A percentile compares a stretch with the other conserved stretches of the same genome.
These are phyloP conservation scores for Pelusios castaneus DNA, from an alignment of 2,113 vertebrate species.

Conservation along the genomic window DNA sequence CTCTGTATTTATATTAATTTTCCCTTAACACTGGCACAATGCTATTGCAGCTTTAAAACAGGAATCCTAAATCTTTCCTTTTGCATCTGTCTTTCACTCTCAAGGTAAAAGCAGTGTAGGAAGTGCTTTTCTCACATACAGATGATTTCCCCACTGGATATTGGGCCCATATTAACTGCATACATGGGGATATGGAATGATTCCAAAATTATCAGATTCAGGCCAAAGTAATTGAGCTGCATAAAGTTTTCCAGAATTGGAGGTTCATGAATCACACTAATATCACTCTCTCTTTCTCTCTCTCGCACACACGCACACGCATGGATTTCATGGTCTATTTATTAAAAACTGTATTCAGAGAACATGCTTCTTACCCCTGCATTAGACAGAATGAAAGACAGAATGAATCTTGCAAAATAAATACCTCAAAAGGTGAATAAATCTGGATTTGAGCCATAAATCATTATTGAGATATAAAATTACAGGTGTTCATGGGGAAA, in stretches of 20 bases:
- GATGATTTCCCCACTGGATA: background rate
- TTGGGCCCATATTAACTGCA: background rate
- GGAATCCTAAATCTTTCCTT: background rate
- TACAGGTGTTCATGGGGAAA: background rate
- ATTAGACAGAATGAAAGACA: no score
- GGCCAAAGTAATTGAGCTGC: background rate
- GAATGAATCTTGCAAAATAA: background rate
- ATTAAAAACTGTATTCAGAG: constrained; percentile 9
- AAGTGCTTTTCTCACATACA: background rate
- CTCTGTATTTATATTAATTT: background rate
- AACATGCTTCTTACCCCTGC: background rate
- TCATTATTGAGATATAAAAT: background rate
- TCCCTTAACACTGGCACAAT: background rate
- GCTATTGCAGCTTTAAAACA: background rate
- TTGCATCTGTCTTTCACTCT: constrained; percentile 11
- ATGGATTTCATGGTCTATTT: constrained; percentile 36
- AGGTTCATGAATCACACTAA: constrained; percentile 55
- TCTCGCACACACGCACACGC: no score
- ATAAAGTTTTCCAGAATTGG: background rate
- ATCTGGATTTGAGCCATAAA: background rate
- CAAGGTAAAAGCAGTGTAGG: constrained; percentile 7
- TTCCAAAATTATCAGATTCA: constrained; percentile 14
- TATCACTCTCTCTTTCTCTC: no score
- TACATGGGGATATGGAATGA: constrained; percentile 38
- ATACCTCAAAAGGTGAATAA: background rate